Evolutionary conservation across 2,888 invertebrate genomes (phyloP), one percentile per base, ranked within the genome.

Genomic region (Serripes groenlandicus): DNA sequence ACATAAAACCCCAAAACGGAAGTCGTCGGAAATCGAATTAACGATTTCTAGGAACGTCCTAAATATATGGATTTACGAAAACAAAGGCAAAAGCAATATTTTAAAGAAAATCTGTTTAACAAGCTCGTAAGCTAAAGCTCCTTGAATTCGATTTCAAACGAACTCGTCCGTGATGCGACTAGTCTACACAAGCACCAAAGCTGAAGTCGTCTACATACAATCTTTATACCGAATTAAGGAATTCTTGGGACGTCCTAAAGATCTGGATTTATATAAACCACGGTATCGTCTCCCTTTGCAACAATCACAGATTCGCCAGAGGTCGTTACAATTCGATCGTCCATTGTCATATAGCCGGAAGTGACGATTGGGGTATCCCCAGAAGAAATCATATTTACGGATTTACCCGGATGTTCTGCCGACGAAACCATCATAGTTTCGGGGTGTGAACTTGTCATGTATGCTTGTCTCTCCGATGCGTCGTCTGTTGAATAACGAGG

Each of bases 231-330:
- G 23, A 11, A 56, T 11, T 23, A 21, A 23, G 56, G 56, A 56
- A 56, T 49, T 49, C n/a, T n/a, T n/a, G 21, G 5, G 21, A 66
- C 34, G 15, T 42, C 42, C 35, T 58, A 71, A 1, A 71, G 32
- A 34, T 71, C 71, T 15, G 58, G 56, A 54, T 71, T 71, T 18
- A 32, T 18, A 35, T 34, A 56, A 15, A 71, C 23, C 56, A 34
- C 58, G 9, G 71, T 23, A 26, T 56, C 71, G 23, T 71, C 56
- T 56, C 71, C 71, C 54, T 71, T 71, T 23, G 56, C 54, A 35
- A 71, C 71, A 54, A 71, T 35, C 71, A 71, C 34, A n/a, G 54
- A 34, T 32, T 56, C 71, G 23, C 56, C 71, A 56, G 71, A 71
- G 66, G 49, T 26, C 66, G 66, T 42, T 30, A 58, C 7, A 34